phyloP scores from a whole-genome alignment of 2,888 invertebrate species.

The Pilophorus perplexus region DNA sequence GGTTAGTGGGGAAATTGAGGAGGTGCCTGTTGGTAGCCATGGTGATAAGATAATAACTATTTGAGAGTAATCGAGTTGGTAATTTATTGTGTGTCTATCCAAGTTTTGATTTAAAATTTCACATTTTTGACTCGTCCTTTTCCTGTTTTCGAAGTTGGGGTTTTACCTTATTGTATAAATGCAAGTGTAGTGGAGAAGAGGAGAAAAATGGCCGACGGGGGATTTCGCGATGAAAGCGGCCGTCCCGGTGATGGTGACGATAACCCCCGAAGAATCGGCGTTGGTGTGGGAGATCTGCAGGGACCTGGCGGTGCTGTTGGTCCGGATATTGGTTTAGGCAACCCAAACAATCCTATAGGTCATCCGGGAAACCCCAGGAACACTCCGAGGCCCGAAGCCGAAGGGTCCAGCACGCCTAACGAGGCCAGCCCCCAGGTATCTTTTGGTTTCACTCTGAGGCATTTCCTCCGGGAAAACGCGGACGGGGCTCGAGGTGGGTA shows the following conservation, averaged over 20 bases:
- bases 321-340: constrained; percentile 29
- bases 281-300: neutral
- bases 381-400: constrained; percentile 33
- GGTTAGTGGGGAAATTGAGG: too few relatives aligned
- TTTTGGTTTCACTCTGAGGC: constrained; percentile 22
- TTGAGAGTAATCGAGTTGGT: too few relatives aligned
- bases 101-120: too few relatives aligned
- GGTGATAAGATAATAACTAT: too few relatives aligned
- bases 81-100: too few relatives aligned
- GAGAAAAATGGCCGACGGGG: constrained; percentile 34
- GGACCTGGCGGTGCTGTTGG: constrained; percentile 31
- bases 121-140: too few relatives aligned
- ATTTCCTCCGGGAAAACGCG: constrained; percentile 33
- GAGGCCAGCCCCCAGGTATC: constrained; percentile 22
- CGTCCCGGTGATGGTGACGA: constrained; percentile 20
- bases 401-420: constrained; percentile 37
- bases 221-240: constrained; percentile 24
- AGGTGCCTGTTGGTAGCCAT: too few relatives aligned
- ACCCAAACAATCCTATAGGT: constrained; percentile 21
- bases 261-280: neutral
- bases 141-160: too few relatives aligned
- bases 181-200: too few relatives aligned
- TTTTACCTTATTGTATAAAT: too few relatives aligned
- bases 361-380: constrained; percentile 25
- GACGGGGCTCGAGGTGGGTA: constrained; percentile 27